These are phyloP conservation scores for Epistrophe eligans DNA, from an alignment of 2,888 invertebrate genomes.

Conservation along the genomic window DNA sequence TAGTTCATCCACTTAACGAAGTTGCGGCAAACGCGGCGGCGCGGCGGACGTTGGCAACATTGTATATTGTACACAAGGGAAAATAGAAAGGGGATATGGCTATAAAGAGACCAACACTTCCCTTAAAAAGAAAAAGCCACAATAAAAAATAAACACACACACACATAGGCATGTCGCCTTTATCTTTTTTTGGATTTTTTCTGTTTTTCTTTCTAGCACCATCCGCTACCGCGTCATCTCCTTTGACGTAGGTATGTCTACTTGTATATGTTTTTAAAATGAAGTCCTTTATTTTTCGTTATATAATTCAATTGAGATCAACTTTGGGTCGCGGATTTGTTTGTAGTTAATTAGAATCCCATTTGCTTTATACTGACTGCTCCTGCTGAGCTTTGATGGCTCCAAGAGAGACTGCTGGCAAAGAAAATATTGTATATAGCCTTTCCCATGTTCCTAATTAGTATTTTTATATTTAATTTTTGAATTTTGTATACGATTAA, in stretches of 20 bases:
- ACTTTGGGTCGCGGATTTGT: constrained; percentile 37
- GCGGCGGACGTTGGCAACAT: not conserved
- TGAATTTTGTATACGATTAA: not conserved
- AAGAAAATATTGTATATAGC: constrained; percentile 8
- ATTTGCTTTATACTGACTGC: not conserved
- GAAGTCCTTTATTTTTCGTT: constrained; percentile 2
- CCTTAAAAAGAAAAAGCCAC: constrained; percentile 9
- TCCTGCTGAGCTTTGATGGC: not conserved
- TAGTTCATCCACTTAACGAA: constrained; percentile 33
- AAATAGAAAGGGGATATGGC: not conserved
- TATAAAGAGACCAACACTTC: constrained; percentile 25
- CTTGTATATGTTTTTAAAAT: not conserved
- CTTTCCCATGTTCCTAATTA: constrained; percentile 18
- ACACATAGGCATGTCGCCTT: not conserved
- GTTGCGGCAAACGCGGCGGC: not conserved
- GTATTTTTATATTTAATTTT: constrained; percentile 1
- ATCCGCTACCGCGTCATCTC: too few species aligned
- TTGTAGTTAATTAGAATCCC: constrained; percentile 40
- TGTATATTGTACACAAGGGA: constrained; percentile 11
- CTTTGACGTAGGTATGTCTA: not conserved
- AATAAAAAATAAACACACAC: not conserved
- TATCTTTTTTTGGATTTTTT: not conserved
- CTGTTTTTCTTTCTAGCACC: not conserved
- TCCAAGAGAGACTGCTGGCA: not conserved
- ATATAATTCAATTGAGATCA: constrained; percentile 37